These are phyloP conservation scores for Poecilia latipinna DNA, from an alignment of 2,113 vertebrate species.

Conservation along the genomic window DNA sequence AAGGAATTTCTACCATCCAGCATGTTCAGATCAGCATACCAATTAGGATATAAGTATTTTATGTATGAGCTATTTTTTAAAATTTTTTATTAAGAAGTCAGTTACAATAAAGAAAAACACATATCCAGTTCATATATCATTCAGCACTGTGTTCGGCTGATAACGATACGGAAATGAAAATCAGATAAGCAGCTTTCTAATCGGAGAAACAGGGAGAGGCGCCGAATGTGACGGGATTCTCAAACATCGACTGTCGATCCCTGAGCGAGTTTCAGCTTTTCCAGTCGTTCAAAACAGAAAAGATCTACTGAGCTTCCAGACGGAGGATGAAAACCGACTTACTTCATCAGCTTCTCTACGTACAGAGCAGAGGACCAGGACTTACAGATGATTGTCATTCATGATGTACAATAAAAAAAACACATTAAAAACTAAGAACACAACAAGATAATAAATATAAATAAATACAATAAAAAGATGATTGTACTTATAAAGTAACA, in stretches of 20 bases:
- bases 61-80: background rate
- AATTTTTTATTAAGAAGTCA: no score
- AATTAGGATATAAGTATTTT: no score
- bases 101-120: background rate
- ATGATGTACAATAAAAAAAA: no score
- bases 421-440: no score
- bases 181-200: background rate
- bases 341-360: background rate
- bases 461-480: no score
- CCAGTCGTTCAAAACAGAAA: background rate
- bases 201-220: background rate
- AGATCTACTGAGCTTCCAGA: background rate
- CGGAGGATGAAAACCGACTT: background rate
- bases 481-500: background rate
- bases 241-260: background rate
- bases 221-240: background rate
- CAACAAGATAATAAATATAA: no score
- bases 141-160: background rate
- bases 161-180: background rate
- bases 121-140: background rate
- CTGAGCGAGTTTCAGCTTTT: background rate
- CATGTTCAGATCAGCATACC: background rate
- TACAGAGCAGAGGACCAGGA: background rate
- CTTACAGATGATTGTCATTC: no score
- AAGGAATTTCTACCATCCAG: background rate